Evolutionary conservation across 2,113 vertebrate species (phyloP).

Genomic region (rat (Rattus norvegicus)): GRCr8 NC_086037.1:42433001-42433500

Average conservation of each 20-base stretch:
- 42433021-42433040: neutral
- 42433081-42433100: neutral
- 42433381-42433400: neutral
- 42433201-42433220: neutral
- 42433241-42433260: neutral
- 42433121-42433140: neutral
- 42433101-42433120: neutral
- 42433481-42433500: neutral
- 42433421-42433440: neutral
- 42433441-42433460: too few species aligned
- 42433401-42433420: neutral
- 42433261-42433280: neutral
- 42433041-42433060: slow-evolving; percentile 20
- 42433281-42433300: neutral
- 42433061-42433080: neutral
- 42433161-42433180: slow-evolving; percentile 23
- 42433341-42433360: neutral
- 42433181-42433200: neutral
- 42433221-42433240: neutral
- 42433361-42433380: neutral
- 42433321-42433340: neutral
- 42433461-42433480: neutral
- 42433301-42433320: too few species aligned
- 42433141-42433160: neutral
- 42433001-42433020: neutral